Conservation (phyloP, 2,888 invertebrate species). For the Parnassius glacialis region DNA sequence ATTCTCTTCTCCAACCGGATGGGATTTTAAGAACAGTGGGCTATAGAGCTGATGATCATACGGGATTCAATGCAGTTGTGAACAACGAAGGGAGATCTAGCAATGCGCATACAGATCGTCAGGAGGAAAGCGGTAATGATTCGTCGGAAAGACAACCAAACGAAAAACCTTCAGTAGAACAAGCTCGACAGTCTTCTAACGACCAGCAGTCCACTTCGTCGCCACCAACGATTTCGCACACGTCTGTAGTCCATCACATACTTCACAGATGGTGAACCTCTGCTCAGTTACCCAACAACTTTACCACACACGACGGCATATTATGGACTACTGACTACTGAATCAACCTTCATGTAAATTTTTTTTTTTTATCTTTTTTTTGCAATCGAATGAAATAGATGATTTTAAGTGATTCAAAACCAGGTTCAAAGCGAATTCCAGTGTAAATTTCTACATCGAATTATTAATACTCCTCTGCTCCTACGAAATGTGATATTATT, state of each 20-base stretch:
- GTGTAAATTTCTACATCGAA: too few species aligned
- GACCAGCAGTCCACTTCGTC: conserved; percentile 9
- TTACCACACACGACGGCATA: not conserved
- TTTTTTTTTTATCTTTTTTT: too few species aligned
- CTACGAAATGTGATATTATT: too few species aligned
- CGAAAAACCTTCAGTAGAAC: conserved; percentile 4
- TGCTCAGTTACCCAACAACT: too few species aligned
- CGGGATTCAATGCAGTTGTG: conserved; percentile 79
- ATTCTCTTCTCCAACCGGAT: conserved; percentile 78
- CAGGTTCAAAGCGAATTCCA: too few species aligned
- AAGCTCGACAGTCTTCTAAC: not conserved
- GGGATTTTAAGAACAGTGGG: conserved; percentile 78
- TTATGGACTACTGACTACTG: too few species aligned
- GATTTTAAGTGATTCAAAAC: too few species aligned
- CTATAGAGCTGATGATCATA: conserved; percentile 76
- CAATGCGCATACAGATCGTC: not conserved
- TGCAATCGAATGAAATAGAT: too few species aligned
- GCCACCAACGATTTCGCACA: conserved; percentile 14
- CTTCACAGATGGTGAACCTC: conserved; percentile 5
- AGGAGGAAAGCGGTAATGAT: conserved; percentile 3
- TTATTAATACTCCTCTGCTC: too few species aligned
- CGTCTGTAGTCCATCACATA: conserved; percentile 17
- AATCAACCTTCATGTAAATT: too few species aligned
- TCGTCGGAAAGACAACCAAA: conserved; percentile 1
- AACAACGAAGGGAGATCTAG: conserved; percentile 44